Conservation (phyloP, 2,113 vertebrate genomes). For the Petrocephalus microphthalmus region DNA sequence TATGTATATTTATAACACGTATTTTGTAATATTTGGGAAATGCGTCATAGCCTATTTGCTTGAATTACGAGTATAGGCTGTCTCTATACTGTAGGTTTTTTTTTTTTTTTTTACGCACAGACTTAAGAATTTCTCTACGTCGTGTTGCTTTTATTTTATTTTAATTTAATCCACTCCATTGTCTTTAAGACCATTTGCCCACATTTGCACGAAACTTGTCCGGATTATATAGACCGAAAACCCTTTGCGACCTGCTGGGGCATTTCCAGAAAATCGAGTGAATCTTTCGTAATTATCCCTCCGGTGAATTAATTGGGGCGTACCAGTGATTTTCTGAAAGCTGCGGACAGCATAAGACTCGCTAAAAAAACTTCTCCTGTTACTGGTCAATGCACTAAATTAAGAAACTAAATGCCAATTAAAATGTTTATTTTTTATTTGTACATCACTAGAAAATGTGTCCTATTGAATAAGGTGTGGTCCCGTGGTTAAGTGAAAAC, state of each 20-base stretch:
- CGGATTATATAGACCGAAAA: neutral
- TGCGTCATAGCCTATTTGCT: neutral
- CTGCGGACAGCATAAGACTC: neutral
- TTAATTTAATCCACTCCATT: neutral
- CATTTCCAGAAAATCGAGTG: neutral
- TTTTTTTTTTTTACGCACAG: neutral
- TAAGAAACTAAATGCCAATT: neutral
- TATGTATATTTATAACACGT: neutral
- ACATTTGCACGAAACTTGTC: neutral
- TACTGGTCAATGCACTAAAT: neutral
- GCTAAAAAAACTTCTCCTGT: neutral
- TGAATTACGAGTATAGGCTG: neutral
- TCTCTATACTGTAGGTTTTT: neutral
- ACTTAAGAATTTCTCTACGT: neutral
- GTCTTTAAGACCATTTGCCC: neutral
- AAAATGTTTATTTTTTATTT: neutral
- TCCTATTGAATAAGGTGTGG: neutral
- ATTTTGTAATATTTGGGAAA: neutral
- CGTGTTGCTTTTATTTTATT: neutral
- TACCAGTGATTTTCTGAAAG: neutral
- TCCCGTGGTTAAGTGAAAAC: neutral
- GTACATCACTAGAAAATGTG: neutral
- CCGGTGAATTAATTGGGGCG: neutral
- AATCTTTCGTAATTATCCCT: neutral
- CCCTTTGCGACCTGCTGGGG: neutral